Evolutionary conservation across 2,113 vertebrate species (phyloP).

Genomic region (Xenopus laevis): DNA sequence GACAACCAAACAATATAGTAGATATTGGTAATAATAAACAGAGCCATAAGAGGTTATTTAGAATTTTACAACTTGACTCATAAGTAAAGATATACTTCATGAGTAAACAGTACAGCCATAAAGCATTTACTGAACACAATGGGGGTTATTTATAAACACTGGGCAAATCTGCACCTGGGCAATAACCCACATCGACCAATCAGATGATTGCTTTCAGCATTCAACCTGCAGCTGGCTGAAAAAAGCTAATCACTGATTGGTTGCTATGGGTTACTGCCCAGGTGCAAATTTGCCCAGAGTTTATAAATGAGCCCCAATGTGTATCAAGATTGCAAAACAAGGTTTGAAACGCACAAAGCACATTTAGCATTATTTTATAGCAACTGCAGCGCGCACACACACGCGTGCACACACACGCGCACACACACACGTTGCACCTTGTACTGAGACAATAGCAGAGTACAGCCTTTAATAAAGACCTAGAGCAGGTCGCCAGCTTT

Average conservation of each 20-base stretch:
- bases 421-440: conserved; percentile 17
- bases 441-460: conserved; percentile 33
- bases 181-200: too few relatives aligned
- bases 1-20: neutral
- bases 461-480: conserved; percentile 35
- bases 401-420: too few relatives aligned
- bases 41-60: neutral
- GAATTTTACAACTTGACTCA: neutral
- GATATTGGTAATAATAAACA: neutral
- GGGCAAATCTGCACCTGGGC: too few relatives aligned
- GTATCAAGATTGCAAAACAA: neutral
- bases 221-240: too few relatives aligned
- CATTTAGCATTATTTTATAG: conserved; percentile 4
- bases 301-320: too few relatives aligned
- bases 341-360: neutral
- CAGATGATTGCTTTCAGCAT: too few relatives aligned
- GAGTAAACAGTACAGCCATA: neutral
- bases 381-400: too few relatives aligned
- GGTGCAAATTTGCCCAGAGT: too few relatives aligned
- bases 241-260: too few relatives aligned
- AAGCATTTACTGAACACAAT: neutral
- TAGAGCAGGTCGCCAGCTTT: conserved; percentile 29
- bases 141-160: too few relatives aligned
- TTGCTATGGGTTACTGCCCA: too few relatives aligned
- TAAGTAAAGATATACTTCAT: neutral